Evolutionary conservation across 2,113 vertebrate genomes (phyloP).

Genomic region (Tachycineta bicolor): DNA sequence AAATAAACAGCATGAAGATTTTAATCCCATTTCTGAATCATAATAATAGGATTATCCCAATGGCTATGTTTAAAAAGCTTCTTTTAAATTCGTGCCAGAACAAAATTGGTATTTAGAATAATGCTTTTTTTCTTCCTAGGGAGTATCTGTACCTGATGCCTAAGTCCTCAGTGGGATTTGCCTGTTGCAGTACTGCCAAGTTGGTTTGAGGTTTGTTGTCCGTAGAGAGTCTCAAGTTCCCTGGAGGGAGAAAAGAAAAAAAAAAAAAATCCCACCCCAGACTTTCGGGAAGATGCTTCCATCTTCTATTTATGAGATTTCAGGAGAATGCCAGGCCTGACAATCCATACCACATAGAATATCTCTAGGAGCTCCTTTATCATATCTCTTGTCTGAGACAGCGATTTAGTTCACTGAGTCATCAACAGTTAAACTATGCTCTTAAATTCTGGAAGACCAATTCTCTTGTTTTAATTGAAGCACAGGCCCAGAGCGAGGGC

Average conservation of each 20-base stretch:
- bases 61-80: neutral
- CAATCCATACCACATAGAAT: neutral
- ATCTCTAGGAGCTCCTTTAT: neutral
- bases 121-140: neutral
- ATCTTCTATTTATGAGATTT: neutral
- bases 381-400: neutral
- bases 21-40: neutral
- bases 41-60: neutral
- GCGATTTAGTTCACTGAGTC: neutral
- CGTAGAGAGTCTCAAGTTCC: fast-evolving
- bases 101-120: neutral
- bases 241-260: neutral
- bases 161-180: neutral
- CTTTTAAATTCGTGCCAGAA: neutral
- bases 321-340: neutral
- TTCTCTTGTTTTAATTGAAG: neutral
- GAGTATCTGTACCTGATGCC: neutral
- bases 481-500: neutral
- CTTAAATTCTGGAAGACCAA: neutral
- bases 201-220: neutral
- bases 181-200: neutral
- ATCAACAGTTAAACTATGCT: neutral
- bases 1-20: neutral
- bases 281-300: neutral
- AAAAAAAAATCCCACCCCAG: fast-evolving